phyloP scores from a whole-genome alignment of 2,113 vertebrate species.

The Hippocampus abdominalis region DNA sequence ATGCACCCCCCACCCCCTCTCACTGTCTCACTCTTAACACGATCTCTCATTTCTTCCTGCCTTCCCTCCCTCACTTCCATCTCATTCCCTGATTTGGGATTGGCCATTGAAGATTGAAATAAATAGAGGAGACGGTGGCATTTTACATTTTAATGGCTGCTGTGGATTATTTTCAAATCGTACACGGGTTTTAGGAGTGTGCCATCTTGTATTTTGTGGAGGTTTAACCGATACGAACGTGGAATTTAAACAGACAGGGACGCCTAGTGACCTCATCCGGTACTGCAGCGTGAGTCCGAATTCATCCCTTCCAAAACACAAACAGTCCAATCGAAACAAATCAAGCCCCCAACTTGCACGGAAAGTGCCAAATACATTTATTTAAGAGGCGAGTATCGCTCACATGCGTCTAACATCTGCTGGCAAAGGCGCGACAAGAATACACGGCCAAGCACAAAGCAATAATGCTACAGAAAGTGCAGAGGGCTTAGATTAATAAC shows the following conservation, averaged over 20 bases:
- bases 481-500: conserved; percentile 21
- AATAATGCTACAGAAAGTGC: conserved; percentile 1
- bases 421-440: conserved; percentile 19
- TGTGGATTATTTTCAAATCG: not conserved
- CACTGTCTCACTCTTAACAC: conserved; percentile 13
- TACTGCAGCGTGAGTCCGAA: not conserved
- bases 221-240: conserved; percentile 29
- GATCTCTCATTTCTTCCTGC: conserved; percentile 11
- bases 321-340: not conserved
- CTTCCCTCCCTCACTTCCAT: conserved; percentile 10
- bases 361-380: not conserved
- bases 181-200: conserved; percentile 1
- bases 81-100: not conserved
- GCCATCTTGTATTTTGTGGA: conserved; percentile 71
- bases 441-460: conserved; percentile 18
- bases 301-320: too few relatives aligned
- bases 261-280: conserved; percentile 51
- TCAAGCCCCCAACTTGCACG: too few relatives aligned
- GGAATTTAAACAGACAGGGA: conserved; percentile 47
- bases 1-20: conserved; percentile 26
- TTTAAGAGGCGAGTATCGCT: not conserved
- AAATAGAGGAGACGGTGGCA: not conserved
- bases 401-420: conserved; percentile 9
- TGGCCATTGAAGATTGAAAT: not conserved
- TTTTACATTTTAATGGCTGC: not conserved